A percentile compares a stretch with the other conserved stretches of the same genome.
Conservation (phyloP, 2,113 vertebrate species). For the Zeus faber region DNA sequence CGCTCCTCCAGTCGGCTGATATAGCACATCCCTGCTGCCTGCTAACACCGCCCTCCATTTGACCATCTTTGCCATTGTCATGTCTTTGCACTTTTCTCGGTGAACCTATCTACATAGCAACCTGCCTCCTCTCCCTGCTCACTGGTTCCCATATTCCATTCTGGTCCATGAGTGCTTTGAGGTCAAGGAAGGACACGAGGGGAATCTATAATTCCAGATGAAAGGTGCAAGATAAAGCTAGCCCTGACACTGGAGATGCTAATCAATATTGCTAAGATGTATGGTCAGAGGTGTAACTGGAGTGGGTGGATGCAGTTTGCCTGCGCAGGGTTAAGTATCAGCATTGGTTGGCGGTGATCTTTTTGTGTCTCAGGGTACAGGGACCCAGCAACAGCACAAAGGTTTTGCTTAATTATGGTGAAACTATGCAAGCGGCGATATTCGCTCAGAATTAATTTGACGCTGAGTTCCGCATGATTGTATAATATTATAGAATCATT, state of each 20-base stretch:
- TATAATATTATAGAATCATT: too few species aligned
- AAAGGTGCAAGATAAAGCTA: slow-evolving; percentile 46
- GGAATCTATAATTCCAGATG: slow-evolving; percentile 47
- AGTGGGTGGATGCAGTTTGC: slow-evolving; percentile 40
- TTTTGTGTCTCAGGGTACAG: slow-evolving; percentile 34
- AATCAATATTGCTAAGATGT: slow-evolving; percentile 51
- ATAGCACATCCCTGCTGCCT: slow-evolving; percentile 35
- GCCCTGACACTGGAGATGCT: slow-evolving; percentile 52
- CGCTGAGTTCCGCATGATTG: too few species aligned
- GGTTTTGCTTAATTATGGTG: too few species aligned
- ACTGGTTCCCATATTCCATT: slow-evolving; percentile 28
- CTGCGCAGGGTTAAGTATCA: slow-evolving; percentile 41
- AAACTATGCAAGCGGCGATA: too few species aligned
- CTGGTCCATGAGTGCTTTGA: slow-evolving; percentile 41
- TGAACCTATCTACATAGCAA: slow-evolving; percentile 1
- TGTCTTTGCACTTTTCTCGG: slow-evolving; percentile 39
- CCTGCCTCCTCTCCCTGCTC: slow-evolving; percentile 7
- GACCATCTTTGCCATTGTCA: slow-evolving; percentile 19
- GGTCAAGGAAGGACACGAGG: slow-evolving; percentile 49
- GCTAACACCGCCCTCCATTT: slow-evolving; percentile 31
- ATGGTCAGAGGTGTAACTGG: slow-evolving; percentile 51
- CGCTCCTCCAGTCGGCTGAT: too few species aligned
- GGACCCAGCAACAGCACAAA: too few species aligned
- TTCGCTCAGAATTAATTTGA: too few species aligned
- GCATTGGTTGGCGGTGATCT: slow-evolving; percentile 38